Conservation (phyloP, 2,797 vertebrate genomes). For the Mastacembelus armatus region DNA sequence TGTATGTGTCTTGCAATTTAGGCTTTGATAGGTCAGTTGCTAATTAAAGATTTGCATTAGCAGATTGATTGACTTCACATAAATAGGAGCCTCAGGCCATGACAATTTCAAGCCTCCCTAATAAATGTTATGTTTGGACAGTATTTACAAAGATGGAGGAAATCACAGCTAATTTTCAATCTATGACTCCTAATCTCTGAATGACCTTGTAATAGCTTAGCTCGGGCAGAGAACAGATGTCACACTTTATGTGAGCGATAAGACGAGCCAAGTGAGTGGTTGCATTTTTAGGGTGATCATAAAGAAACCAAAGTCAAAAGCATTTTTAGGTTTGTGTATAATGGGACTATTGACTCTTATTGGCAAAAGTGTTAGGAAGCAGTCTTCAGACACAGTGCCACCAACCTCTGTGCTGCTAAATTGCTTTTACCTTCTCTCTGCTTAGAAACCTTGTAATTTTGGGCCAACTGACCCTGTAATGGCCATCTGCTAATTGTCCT, state of each 20-base stretch:
- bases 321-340: background rate
- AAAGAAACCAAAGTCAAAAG: background rate
- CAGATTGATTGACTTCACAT: constrained; percentile 21
- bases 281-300: background rate
- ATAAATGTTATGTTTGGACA: constrained; percentile 19
- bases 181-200: background rate
- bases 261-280: background rate
- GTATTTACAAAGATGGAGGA: background rate
- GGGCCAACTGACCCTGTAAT: background rate
- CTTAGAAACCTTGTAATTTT: too few relatives aligned
- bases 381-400: background rate
- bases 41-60: constrained; percentile 25
- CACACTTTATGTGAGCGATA: background rate
- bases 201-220: background rate
- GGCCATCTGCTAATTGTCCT: background rate
- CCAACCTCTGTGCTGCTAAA: too few relatives aligned
- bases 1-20: background rate
- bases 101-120: background rate
- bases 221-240: background rate
- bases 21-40: constrained; percentile 21
- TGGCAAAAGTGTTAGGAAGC: background rate
- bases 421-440: background rate
- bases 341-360: background rate
- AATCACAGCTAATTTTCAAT: constrained; percentile 15
- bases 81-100: background rate